A percentile compares a stretch with the other conserved stretches of the same genome.
phyloP scores from a whole-genome alignment of 2,797 vertebrate species.

The Clarias platycephalus region DNA sequence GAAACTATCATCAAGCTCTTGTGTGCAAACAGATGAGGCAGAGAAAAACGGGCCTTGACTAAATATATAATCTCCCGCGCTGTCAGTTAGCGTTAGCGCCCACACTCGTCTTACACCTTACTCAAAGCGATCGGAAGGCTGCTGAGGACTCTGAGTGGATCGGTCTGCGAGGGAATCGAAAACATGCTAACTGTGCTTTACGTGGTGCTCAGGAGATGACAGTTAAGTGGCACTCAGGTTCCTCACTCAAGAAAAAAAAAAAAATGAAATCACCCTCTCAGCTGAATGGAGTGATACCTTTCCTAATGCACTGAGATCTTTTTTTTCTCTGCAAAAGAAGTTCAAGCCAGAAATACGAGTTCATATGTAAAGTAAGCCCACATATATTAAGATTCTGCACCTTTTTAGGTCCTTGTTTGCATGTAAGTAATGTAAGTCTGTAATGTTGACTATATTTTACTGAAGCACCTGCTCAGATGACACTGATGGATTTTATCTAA shows the following conservation, averaged over 20 bases:
- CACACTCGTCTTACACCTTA: constrained; percentile 21
- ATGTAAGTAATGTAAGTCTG: no score
- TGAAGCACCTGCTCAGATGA: no score
- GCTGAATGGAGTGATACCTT: background rate
- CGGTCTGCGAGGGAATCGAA: constrained; percentile 46
- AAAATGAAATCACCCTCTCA: constrained; percentile 19
- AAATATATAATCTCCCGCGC: constrained; percentile 36
- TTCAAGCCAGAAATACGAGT: background rate
- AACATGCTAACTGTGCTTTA: constrained; percentile 32
- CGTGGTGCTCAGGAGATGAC: constrained; percentile 15
- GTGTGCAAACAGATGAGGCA: constrained; percentile 17
- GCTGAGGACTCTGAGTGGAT: constrained; percentile 45
- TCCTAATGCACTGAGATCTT: background rate
- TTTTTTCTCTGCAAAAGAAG: background rate
- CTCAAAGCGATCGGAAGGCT: constrained; percentile 31
- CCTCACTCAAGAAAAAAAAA: background rate
- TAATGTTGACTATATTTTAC: no score
- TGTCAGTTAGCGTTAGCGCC: constrained; percentile 32
- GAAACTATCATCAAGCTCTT: background rate
- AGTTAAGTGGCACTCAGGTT: constrained; percentile 28
- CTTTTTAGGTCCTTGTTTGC: no score
- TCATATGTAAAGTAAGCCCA: no score
- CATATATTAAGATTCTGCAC: no score
- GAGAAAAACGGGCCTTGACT: background rate
- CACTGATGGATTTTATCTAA: no score